Evolutionary conservation across 2,888 invertebrate species (phyloP).

Genomic region (Incurvaria masculella): DNA sequence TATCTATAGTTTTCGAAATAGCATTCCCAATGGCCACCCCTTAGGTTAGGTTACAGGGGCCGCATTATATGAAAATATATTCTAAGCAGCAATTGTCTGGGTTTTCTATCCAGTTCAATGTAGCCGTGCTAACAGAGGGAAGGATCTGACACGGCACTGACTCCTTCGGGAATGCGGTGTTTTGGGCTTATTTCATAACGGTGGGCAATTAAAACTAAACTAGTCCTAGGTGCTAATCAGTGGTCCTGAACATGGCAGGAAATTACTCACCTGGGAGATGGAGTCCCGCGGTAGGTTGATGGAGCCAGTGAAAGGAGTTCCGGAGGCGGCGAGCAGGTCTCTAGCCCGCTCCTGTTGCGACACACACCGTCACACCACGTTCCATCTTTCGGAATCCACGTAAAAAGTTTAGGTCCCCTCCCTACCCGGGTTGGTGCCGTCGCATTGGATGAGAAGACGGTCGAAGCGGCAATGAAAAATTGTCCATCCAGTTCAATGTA

Average conservation of each 20-base stretch:
- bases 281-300: slow-evolving; percentile 35
- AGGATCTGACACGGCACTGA: too few relatives aligned
- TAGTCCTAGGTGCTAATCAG: neutral
- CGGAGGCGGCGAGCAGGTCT: slow-evolving; percentile 33
- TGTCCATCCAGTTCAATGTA: too few relatives aligned
- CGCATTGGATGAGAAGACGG: neutral
- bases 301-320: slow-evolving; percentile 40
- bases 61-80: neutral
- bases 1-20: neutral
- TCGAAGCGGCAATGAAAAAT: neutral
- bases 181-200: too few relatives aligned
- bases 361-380: too few relatives aligned
- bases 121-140: too few relatives aligned
- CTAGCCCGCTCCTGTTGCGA: slow-evolving; percentile 37
- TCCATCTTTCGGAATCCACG: too few relatives aligned
- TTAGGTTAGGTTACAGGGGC: neutral
- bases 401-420: neutral
- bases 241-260: neutral
- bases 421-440: neutral
- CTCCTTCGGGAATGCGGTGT: too few relatives aligned
- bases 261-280: slow-evolving; percentile 31
- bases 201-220: neutral
- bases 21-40: neutral
- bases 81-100: too few relatives aligned
- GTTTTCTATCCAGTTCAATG: too few relatives aligned